Base-by-base conservation (phyloP, 2,797 vertebrate species). In the Pelodytes ibericus region DNA sequence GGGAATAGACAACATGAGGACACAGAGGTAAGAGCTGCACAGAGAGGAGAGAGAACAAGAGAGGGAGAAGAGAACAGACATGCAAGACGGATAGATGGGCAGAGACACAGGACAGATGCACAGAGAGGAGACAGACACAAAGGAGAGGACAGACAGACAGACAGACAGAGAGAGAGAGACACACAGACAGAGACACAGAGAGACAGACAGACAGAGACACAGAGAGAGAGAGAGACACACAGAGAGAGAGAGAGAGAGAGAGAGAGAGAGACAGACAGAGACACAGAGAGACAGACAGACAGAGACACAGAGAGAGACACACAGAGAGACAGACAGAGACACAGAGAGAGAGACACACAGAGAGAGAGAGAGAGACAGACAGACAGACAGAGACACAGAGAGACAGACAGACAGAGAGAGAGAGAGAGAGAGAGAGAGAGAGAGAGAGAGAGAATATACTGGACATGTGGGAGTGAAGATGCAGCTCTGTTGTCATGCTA, bases 391-490 rank as follows among this genome's bases (percentile, higher is more conserved):
- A 53, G 47, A n/a, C 24, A 16, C 20, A 16, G 16, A 65, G 20
- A 60, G 25, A 62, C 27, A 39, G 22, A 47, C 33, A 66, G 68
- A 58, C 60, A 59, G 49, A 63, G 30, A 44, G 39, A 64, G 29
- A 51, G 6, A 64, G n/a, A 44, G 36, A 30, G 41, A 63, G 22
- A 20, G 24, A 59, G 68, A 27, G 47, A 68, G 15, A 30, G 26
- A 9, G 4, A 66, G 3, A 51, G 20, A 16, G 25, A 31, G 30
- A 63, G 41, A 60, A 51, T 47, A 30, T 30, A 62, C 60, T 49
- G 61, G 68, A 77, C 75, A 72, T 66, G 33, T 44, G 74, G 72
- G 74, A 57, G 67, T 24, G n/a, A 18, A 20, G 67, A 27, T 72
- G 75, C 75, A 77, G 67, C 61, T 77, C 68, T 16, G 60, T 60